Conservation (phyloP, 2,797 vertebrate species). For the Liasis olivaceus region DNA sequence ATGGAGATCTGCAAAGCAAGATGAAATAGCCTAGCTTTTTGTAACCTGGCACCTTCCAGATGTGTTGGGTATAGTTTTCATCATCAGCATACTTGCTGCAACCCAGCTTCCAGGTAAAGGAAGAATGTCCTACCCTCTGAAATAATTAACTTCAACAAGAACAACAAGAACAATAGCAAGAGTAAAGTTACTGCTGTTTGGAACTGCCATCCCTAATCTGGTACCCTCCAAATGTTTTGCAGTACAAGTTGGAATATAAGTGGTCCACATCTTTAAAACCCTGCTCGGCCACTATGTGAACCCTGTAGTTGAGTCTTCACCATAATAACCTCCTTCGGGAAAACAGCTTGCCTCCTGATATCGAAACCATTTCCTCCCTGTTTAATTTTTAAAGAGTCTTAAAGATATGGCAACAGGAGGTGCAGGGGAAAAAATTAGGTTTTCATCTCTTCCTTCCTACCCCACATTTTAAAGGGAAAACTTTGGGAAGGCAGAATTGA, state of each 20-base stretch:
- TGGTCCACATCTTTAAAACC: not conserved
- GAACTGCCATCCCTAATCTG: not conserved
- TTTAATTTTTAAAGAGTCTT: not conserved
- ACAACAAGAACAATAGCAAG: not conserved
- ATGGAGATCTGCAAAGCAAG: not conserved
- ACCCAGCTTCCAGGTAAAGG: not conserved
- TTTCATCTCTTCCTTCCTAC: not conserved
- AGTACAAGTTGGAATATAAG: not conserved
- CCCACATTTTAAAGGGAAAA: not conserved
- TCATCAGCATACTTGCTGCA: not conserved
- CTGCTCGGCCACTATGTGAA: not conserved
- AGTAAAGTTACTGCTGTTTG: not conserved
- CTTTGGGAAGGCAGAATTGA: not conserved
- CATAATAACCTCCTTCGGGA: not conserved
- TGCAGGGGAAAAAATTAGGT: not conserved
- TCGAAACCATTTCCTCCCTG: not conserved
- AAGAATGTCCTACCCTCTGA: not conserved
- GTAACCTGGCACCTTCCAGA: not conserved
- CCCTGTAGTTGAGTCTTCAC: not conserved
- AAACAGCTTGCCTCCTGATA: not conserved
- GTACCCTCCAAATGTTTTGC: not conserved
- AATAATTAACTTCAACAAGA: not conserved
- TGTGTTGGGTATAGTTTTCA: not conserved
- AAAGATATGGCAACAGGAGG: constrained; percentile 7
- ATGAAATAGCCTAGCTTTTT: not conserved